phyloP scores from a whole-genome alignment of 2,797 vertebrate genomes.

The Fistularia tabacaria region DNA sequence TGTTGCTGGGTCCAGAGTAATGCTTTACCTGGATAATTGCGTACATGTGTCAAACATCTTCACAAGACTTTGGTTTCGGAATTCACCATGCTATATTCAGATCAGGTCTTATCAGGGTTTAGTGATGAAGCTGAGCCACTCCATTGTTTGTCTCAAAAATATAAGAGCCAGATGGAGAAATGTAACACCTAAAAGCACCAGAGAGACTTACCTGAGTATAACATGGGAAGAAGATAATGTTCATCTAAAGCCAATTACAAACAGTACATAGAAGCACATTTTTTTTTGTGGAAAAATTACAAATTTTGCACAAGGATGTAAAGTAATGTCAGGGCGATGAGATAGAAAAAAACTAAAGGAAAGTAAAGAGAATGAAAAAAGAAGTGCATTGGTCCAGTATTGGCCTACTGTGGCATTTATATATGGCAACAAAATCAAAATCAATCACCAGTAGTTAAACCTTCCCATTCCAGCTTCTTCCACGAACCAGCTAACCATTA shows the following conservation, averaged over 20 bases:
- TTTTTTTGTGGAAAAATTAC: slow-evolving; percentile 30
- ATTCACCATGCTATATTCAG: slow-evolving; percentile 55
- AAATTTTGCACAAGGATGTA: slow-evolving; percentile 39
- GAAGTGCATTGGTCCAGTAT: slow-evolving; percentile 65
- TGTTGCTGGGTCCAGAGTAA: slow-evolving; percentile 84
- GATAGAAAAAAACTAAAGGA: slow-evolving; percentile 19
- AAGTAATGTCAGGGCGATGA: slow-evolving; percentile 21
- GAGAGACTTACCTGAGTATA: slow-evolving; percentile 52
- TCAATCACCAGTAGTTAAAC: slow-evolving; percentile 24
- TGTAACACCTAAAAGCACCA: slow-evolving; percentile 34
- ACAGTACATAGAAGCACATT: slow-evolving; percentile 47
- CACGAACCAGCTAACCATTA: neutral
- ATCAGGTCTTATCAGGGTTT: slow-evolving; percentile 42
- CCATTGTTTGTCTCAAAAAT: slow-evolving; percentile 6
- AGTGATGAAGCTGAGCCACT: neutral
- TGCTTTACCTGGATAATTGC: slow-evolving; percentile 72
- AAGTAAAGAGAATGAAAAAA: slow-evolving; percentile 30
- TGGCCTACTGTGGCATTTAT: slow-evolving; percentile 44
- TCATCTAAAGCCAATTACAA: slow-evolving; percentile 55
- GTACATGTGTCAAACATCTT: slow-evolving; percentile 71
- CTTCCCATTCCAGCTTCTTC: slow-evolving; percentile 17
- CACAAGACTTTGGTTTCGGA: slow-evolving; percentile 76
- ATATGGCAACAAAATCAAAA: slow-evolving; percentile 28
- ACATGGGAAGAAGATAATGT: slow-evolving; percentile 41
- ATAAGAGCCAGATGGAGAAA: slow-evolving; percentile 16